Evolutionary conservation across 2,113 vertebrate species (phyloP).

Genomic region (Tretioscincus oriximinensis): DNA sequence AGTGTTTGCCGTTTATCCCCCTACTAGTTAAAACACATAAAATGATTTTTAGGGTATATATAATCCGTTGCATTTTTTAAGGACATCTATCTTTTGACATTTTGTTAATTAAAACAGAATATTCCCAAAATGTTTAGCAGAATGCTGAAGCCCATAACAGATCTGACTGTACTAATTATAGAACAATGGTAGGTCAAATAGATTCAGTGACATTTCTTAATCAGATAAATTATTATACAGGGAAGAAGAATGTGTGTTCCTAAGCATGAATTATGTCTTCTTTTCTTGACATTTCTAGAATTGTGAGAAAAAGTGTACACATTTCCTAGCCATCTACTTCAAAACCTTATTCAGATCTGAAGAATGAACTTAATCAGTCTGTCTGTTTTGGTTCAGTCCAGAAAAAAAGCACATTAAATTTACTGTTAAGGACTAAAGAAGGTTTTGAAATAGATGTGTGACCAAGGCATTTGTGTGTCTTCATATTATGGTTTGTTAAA

Average conservation of each 20-base stretch:
- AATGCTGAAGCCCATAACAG: neutral
- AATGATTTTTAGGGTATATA: neutral
- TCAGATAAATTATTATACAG: neutral
- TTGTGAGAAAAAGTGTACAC: neutral
- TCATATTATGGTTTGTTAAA: neutral
- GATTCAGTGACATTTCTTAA: neutral
- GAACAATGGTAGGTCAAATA: neutral
- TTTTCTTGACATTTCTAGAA: neutral
- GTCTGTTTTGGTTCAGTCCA: too few relatives aligned
- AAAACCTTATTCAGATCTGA: too few relatives aligned
- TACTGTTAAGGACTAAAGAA: too few relatives aligned
- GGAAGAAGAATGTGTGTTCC: neutral
- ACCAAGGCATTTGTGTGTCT: too few relatives aligned
- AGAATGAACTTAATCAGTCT: too few relatives aligned
- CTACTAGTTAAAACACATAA: neutral
- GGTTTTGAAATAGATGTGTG: too few relatives aligned
- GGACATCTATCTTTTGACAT: neutral
- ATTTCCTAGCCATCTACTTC: neutral
- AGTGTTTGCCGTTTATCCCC: neutral
- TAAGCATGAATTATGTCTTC: neutral
- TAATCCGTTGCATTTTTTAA: neutral
- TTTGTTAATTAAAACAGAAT: neutral
- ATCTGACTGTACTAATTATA: neutral
- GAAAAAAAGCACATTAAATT: too few relatives aligned
- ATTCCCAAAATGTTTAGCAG: neutral